These are phyloP conservation scores for Scolopax rusticola DNA, from an alignment of 2,797 vertebrate species.

Conservation along the genomic window DNA sequence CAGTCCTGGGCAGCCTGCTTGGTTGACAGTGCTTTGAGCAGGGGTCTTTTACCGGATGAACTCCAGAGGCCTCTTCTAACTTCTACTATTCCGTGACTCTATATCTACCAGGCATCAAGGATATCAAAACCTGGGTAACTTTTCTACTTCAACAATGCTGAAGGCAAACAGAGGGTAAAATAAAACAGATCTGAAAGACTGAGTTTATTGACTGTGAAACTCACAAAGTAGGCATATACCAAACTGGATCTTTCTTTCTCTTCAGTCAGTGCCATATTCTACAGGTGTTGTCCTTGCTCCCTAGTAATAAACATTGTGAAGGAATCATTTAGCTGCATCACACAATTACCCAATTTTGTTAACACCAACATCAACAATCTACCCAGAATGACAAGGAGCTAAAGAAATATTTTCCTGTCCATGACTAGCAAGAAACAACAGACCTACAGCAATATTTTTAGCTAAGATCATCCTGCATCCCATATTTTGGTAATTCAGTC, in stretches of 20 bases:
- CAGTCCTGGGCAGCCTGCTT: not conserved
- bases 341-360: not conserved
- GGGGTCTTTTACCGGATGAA: not conserved
- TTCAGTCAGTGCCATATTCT: constrained; percentile 89
- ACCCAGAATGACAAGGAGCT: not conserved
- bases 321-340: not conserved
- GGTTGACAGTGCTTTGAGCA: not conserved
- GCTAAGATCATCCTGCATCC: not conserved
- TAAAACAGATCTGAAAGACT: not conserved
- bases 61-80: not conserved
- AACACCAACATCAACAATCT: not conserved
- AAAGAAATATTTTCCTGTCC: not conserved
- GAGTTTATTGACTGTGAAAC: constrained; percentile 18
- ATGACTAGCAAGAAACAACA: not conserved
- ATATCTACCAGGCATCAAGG: not conserved
- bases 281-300: constrained; percentile 96
- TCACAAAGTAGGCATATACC: not conserved
- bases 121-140: not conserved
- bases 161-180: not conserved
- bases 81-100: not conserved
- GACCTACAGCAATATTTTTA: not conserved
- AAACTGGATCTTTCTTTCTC: not conserved
- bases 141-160: not conserved
- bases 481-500: not conserved
- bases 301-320: constrained; percentile 74